phyloP scores from a whole-genome alignment of 2,113 vertebrate species.

The Mus musculus region DNA sequence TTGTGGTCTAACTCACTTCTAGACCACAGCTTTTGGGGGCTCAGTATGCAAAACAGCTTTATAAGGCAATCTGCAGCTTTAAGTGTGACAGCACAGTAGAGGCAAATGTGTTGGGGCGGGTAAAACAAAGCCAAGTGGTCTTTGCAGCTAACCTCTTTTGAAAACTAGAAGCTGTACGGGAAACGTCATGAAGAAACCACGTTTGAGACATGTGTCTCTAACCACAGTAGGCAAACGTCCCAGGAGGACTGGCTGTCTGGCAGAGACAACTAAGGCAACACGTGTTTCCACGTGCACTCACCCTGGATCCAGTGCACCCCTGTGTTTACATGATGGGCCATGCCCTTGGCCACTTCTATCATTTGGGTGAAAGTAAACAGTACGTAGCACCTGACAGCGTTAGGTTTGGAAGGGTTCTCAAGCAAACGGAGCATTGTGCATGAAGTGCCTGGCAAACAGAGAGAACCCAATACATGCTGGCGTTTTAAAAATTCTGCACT shows the following conservation, averaged over 20 bases:
- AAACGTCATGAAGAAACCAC: background rate
- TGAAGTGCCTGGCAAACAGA: conserved; percentile 50
- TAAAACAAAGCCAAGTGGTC: background rate
- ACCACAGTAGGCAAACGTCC: background rate
- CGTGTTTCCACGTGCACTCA: background rate
- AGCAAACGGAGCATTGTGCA: conserved; percentile 43
- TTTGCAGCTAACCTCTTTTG: background rate
- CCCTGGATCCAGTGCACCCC: background rate
- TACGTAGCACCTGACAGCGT: conserved; percentile 35
- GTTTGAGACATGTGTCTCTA: background rate
- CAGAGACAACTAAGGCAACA: background rate
- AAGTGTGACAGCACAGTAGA: background rate
- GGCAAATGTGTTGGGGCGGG: background rate
- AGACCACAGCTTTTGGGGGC: background rate
- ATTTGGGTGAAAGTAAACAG: conserved; percentile 45
- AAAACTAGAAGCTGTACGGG: background rate
- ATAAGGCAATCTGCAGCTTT: conserved; percentile 34
- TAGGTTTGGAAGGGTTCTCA: conserved; percentile 59
- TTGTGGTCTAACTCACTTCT: conserved; percentile 17
- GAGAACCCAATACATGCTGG: conserved; percentile 23
- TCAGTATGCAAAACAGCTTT: conserved; percentile 30
- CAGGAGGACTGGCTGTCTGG: background rate
- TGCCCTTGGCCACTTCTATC: background rate
- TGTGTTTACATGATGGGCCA: background rate
- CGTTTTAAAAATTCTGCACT: conserved; percentile 52